A percentile compares a stretch with the other conserved stretches of the same genome.
phyloP scores from a whole-genome alignment of 2,113 vertebrate genomes.

The Epinephelus moara region DNA sequence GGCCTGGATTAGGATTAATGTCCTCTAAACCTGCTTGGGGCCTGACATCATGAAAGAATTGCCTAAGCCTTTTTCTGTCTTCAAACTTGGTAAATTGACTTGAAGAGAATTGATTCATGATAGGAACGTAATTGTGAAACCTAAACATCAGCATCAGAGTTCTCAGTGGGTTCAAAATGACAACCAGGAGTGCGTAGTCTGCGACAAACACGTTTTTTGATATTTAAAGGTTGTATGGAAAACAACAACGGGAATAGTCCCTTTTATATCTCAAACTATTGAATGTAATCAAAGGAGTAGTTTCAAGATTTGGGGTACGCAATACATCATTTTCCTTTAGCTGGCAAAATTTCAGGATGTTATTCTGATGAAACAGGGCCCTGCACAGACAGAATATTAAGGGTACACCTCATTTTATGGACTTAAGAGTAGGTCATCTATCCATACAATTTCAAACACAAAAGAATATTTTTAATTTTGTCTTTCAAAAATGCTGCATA shows the following conservation, averaged over 20 bases:
- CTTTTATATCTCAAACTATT: background rate
- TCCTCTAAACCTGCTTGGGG: constrained; percentile 70
- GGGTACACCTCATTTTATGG: background rate
- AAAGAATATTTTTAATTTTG: background rate
- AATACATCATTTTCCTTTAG: background rate
- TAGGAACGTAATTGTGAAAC: constrained; percentile 64
- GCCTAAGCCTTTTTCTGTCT: constrained; percentile 48
- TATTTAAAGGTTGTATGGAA: background rate
- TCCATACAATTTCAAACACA: background rate
- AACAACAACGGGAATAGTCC: background rate
- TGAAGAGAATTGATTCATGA: constrained; percentile 66
- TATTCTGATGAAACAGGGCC: background rate
- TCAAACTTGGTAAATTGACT: constrained; percentile 66
- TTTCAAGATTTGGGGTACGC: background rate
- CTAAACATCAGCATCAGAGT: constrained; percentile 48
- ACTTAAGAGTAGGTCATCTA: background rate
- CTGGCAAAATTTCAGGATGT: background rate
- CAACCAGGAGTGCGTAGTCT: background rate
- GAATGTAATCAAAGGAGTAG: background rate
- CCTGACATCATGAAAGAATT: constrained; percentile 72
- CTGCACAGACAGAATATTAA: background rate
- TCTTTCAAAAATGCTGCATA: background rate
- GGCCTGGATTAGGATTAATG: constrained; percentile 74
- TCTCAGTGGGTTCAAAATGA: background rate
- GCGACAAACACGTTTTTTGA: background rate